Percentiles rank a stretch among this genome's conserved stretches.
Evolutionary conservation across 2,888 invertebrate genomes (phyloP).

Genomic region (Perithous albicinctus): DNA sequence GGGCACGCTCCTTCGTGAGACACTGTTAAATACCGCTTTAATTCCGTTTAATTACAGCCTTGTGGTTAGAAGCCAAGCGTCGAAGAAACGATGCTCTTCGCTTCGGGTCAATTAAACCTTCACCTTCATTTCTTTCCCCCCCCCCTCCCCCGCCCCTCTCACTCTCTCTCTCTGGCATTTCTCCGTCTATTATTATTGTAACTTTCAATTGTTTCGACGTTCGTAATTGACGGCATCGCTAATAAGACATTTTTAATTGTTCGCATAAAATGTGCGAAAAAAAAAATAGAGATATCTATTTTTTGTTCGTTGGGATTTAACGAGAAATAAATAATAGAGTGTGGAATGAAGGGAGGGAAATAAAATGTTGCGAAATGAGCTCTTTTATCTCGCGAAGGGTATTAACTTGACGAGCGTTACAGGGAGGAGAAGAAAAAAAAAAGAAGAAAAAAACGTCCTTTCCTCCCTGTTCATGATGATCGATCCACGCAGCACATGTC

Average conservation of each 20-base stretch:
- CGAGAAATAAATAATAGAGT: constrained; percentile 11
- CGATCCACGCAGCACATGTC: constrained; percentile 6
- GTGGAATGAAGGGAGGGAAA: neutral
- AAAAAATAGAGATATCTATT: neutral
- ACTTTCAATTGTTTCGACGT: constrained; percentile 60
- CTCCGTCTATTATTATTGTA: constrained; percentile 31
- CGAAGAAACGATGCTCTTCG: constrained; percentile 52
- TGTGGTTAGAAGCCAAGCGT: constrained; percentile 37
- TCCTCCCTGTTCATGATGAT: constrained; percentile 12
- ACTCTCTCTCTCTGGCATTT: constrained; percentile 23
- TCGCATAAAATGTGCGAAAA: neutral
- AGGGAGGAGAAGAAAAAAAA: neutral
- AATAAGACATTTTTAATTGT: constrained; percentile 20
- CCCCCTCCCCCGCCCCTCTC: too few species aligned
- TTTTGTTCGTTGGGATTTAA: neutral
- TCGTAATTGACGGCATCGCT: constrained; percentile 55
- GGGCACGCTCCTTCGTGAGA: constrained; percentile 44
- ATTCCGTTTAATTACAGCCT: constrained; percentile 76
- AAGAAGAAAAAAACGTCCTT: neutral
- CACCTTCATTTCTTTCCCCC: constrained; percentile 43
- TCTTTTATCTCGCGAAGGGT: constrained; percentile 34
- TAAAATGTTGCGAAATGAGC: constrained; percentile 7
- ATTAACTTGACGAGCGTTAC: neutral
- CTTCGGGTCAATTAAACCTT: constrained; percentile 71
- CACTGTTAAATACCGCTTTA: constrained; percentile 73